These are phyloP conservation scores for Gymnosoma rotundatum DNA, from an alignment of 2,888 invertebrate genomes.

Conservation along the genomic window DNA sequence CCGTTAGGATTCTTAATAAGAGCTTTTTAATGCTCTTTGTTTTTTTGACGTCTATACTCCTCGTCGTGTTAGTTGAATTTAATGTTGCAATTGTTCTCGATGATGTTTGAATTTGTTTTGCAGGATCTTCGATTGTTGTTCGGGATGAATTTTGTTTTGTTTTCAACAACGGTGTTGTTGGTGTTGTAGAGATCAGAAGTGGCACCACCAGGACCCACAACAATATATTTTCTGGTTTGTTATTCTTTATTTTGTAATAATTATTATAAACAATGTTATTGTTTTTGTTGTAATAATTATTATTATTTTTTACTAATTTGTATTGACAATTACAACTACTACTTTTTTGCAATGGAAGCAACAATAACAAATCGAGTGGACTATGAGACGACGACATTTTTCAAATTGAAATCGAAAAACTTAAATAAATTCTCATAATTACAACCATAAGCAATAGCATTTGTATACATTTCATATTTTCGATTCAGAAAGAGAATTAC, in stretches of 20 bases:
- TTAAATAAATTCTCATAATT: constrained; percentile 81
- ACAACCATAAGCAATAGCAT: constrained; percentile 73
- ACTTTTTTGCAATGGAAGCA: constrained; percentile 80
- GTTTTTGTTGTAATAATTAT: constrained; percentile 49
- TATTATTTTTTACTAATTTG: constrained; percentile 51
- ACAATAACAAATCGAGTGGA: constrained; percentile 78
- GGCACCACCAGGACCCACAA: constrained; percentile 63
- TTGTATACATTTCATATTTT: constrained; percentile 77
- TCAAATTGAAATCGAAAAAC: constrained; percentile 81
- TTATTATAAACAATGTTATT: constrained; percentile 61
- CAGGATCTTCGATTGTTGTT: constrained; percentile 22
- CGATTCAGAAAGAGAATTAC: constrained; percentile 73
- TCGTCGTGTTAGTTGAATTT: constrained; percentile 45
- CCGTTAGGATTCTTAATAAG: constrained; percentile 42
- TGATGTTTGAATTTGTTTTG: constrained; percentile 58
- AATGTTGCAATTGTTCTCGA: constrained; percentile 6
- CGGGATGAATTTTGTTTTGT: constrained; percentile 18
- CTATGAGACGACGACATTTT: constrained; percentile 80
- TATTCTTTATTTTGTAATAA: constrained; percentile 54
- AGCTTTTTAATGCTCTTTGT: constrained; percentile 45
- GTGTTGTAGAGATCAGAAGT: constrained; percentile 56
- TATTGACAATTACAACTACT: constrained; percentile 79
- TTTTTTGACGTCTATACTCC: constrained; percentile 37
- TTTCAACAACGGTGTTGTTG: constrained; percentile 36
- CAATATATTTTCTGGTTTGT: constrained; percentile 62